phyloP scores from a whole-genome alignment of 2,797 vertebrate species.

The Salarias fasciatus region DNA sequence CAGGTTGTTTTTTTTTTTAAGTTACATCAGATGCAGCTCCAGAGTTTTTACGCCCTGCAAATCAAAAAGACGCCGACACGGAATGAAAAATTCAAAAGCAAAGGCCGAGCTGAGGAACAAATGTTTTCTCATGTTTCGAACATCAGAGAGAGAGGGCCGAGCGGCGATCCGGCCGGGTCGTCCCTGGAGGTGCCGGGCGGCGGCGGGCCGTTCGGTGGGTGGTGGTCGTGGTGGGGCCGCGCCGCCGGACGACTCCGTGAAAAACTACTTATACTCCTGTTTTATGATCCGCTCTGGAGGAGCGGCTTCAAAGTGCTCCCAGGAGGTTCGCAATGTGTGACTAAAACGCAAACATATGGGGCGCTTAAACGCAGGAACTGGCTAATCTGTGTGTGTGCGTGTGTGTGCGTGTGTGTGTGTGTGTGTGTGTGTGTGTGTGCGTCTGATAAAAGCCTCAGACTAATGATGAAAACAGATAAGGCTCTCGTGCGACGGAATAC shows the following conservation, averaged over 20 bases:
- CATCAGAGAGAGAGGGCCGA: background rate
- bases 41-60: too few relatives aligned
- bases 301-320: constrained; percentile 81
- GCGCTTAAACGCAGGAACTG: constrained; percentile 80
- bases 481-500: constrained; percentile 43
- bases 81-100: background rate
- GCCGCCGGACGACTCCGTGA: constrained; percentile 73
- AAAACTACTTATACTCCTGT: constrained; percentile 78
- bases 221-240: constrained; percentile 38
- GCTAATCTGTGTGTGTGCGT: constrained; percentile 69
- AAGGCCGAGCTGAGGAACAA: background rate
- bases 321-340: constrained; percentile 82
- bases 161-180: constrained; percentile 15
- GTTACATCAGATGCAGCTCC: background rate
- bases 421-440: constrained; percentile 14
- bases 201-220: constrained; percentile 42
- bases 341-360: constrained; percentile 87
- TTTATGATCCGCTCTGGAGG: constrained; percentile 84
- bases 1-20: background rate
- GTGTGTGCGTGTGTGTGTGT: constrained; percentile 44
- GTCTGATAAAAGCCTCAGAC: constrained; percentile 43
- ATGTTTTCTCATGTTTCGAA: background rate
- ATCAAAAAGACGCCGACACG: too few relatives aligned
- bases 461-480: constrained; percentile 81
- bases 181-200: constrained; percentile 60